A percentile compares a stretch with the other conserved stretches of the same genome.
phyloP scores from a whole-genome alignment of 2,797 vertebrate genomes.

The Mus spretus region DNA sequence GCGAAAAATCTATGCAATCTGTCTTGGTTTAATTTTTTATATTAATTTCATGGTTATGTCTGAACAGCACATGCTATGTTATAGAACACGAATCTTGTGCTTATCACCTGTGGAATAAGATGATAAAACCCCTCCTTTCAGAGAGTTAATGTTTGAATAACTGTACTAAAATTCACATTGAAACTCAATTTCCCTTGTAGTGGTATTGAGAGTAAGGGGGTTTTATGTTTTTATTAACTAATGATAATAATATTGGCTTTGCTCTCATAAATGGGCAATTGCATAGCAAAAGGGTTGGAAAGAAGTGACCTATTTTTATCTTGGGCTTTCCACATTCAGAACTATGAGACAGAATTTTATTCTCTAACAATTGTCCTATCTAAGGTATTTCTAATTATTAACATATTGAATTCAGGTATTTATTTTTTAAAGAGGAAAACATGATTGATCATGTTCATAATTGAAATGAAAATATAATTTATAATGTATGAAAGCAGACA shows the following conservation, averaged over 20 bases:
- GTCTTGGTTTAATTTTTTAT: conserved; percentile 61
- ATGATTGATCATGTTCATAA: background rate
- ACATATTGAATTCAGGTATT: background rate
- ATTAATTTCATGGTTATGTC: conserved; percentile 17
- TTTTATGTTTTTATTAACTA: background rate
- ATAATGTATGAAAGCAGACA: background rate
- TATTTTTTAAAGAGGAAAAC: background rate
- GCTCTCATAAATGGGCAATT: background rate
- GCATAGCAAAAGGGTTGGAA: background rate
- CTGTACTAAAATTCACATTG: background rate
- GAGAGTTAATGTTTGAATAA: background rate
- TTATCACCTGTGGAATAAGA: conserved; percentile 26
- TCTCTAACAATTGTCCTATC: background rate
- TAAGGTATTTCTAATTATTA: background rate
- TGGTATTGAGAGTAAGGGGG: background rate
- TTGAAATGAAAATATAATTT: background rate
- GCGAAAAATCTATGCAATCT: background rate
- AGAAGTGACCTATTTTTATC: background rate
- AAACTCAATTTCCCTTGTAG: background rate
- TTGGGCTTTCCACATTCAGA: background rate
- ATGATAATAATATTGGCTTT: background rate
- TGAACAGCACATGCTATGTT: conserved; percentile 44
- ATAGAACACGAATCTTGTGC: background rate
- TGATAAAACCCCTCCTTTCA: background rate
- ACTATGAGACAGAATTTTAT: background rate